Evolutionary conservation across 2,888 invertebrate genomes (phyloP), one percentile per base, ranked within the genome.

Genomic region (Idaea dimidiata): DNA sequence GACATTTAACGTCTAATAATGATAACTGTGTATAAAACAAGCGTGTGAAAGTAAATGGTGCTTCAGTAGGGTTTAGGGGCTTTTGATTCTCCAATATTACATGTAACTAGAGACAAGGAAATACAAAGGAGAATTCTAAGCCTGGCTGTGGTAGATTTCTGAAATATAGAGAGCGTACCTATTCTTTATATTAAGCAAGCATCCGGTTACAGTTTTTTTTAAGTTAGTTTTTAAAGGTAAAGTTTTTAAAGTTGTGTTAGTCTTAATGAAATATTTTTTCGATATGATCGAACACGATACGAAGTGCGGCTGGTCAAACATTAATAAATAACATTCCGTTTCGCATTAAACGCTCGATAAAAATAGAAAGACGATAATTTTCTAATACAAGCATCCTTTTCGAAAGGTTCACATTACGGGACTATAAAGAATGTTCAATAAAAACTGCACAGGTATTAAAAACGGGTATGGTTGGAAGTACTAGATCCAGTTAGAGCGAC

Each of bases 401-500:
- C 58, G 60, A 62, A 60, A 55, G 58, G 62, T 33, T 24, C 61
- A 56, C 56, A 58, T 54, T 55, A 65, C 55, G 62, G 66, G 55
- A 64, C 61, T 57, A 16, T 62, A 62, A 65, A 67, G 67, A 63
- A 67, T 66, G 62, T 63, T 53, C 62, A 62, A 64, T 66, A 67
- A 69, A 69, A 67, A 66, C 64, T 58, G 57, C 58, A 59, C 43
- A 59, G 0, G 65, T 65, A 62, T 66, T 66, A 65, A 59, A 66
- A 66, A 64, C 63, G 61, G 62, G 69, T 68, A 69, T 71, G 55
- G 60, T 69, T 66, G 43, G 43, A 10, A 43, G 14, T 8, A 43
- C 70, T 68, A 72, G 81, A 83, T 84, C 81, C 77, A 75, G 83
- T 85, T 80, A 80, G 78, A 74, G 73, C 71, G 75, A 14, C 8